Conservation (phyloP, 2,888 invertebrate genomes). For the Drosophila paracracens region DNA sequence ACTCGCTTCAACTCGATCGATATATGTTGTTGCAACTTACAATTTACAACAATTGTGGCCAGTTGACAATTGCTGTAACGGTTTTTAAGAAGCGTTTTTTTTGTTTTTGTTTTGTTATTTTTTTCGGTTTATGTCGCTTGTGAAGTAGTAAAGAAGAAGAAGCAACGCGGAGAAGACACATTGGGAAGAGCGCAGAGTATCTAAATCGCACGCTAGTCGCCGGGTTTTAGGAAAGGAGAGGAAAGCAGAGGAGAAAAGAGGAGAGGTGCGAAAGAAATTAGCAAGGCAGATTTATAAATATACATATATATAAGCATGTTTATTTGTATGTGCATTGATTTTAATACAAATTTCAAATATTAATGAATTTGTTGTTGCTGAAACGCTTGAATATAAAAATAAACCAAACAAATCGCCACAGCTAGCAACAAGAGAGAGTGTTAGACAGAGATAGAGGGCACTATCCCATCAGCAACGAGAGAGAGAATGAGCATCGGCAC, state of each 20-base stretch:
- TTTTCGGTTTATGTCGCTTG: constrained; percentile 21
- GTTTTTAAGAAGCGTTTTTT: constrained; percentile 8
- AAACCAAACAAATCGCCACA: constrained; percentile 60
- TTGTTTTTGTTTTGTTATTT: constrained; percentile 25
- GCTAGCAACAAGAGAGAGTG: constrained; percentile 57
- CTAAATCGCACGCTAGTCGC: constrained; percentile 35
- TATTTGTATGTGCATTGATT: constrained; percentile 39
- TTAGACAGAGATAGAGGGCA: constrained; percentile 11
- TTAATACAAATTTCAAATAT: constrained; percentile 60
- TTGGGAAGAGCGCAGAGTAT: constrained; percentile 19
- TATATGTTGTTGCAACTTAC: constrained; percentile 30
- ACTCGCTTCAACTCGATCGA: constrained; percentile 46
- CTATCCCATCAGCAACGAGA: constrained; percentile 5
- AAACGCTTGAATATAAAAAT: constrained; percentile 47
- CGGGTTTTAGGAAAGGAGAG: constrained; percentile 33
- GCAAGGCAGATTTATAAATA: constrained; percentile 39
- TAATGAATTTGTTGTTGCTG: constrained; percentile 53
- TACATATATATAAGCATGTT: constrained; percentile 2
- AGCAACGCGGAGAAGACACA: neutral
- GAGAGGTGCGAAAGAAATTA: constrained; percentile 38
- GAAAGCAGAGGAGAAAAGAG: constrained; percentile 8
- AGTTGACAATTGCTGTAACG: constrained; percentile 7
- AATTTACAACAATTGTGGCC: constrained; percentile 17
- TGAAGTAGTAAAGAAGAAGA: constrained; percentile 15
- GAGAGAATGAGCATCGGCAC: constrained; percentile 35